Evolutionary conservation across 2,113 vertebrate species (phyloP).

Genomic region (Anarrhichthys ocellatus): DNA sequence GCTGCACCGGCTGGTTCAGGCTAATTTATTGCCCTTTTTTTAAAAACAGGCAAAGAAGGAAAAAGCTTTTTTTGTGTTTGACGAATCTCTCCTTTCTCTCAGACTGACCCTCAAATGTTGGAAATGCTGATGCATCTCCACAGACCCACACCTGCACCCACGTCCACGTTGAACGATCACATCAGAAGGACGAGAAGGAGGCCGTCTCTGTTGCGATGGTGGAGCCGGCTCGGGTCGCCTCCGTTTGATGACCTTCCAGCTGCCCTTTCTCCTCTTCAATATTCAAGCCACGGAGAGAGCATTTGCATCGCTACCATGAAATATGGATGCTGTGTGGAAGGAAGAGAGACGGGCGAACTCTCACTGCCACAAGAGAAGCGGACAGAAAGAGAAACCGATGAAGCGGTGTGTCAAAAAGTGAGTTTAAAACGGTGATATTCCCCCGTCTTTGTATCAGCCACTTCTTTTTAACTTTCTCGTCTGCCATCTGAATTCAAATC

Average conservation of each 20-base stretch:
- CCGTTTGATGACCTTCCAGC: constrained; percentile 33
- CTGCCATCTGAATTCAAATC: constrained; percentile 57
- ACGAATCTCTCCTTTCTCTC: not conserved
- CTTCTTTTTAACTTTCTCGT: constrained; percentile 20
- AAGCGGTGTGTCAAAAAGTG: constrained; percentile 21
- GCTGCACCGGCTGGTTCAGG: no score
- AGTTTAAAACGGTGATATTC: constrained; percentile 31
- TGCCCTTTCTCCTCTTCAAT: constrained; percentile 28
- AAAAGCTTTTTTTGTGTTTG: not conserved
- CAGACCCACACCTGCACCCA: constrained; percentile 12
- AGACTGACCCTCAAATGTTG: not conserved
- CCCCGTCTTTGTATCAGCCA: constrained; percentile 23
- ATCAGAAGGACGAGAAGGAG: constrained; percentile 23
- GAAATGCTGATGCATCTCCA: not conserved
- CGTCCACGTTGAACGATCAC: not conserved
- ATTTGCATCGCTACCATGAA: constrained; percentile 69
- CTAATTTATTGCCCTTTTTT: not conserved
- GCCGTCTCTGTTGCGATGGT: constrained; percentile 29
- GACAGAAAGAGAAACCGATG: constrained; percentile 24
- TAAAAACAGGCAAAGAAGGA: not conserved
- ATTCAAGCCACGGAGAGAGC: constrained; percentile 42
- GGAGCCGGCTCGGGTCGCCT: not conserved
- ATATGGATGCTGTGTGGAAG: constrained; percentile 67
- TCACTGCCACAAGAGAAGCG: constrained; percentile 45
- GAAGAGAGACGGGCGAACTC: constrained; percentile 55